A percentile compares a stretch with the other conserved stretches of the same genome.
These are phyloP conservation scores for Mechanitis messenoides DNA, from an alignment of 2,888 invertebrate species.

Conservation along the genomic window DNA sequence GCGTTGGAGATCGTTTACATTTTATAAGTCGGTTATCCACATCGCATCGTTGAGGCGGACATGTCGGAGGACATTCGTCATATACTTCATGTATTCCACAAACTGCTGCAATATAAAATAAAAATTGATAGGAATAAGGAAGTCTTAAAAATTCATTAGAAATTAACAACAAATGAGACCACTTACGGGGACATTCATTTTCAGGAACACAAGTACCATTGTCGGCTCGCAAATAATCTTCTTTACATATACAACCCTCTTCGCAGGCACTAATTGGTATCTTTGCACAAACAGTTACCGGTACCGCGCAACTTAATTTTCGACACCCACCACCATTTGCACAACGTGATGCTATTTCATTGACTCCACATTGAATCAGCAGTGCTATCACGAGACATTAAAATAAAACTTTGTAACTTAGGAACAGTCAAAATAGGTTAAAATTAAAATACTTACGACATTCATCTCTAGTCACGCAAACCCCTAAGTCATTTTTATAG, in stretches of 20 bases:
- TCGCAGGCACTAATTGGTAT: conserved; percentile 18
- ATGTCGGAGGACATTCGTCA: conserved; percentile 8
- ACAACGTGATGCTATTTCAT: conserved; percentile 3
- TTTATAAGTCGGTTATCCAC: conserved; percentile 4
- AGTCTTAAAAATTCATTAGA: too few relatives aligned
- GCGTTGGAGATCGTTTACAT: conserved; percentile 3
- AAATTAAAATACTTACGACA: conserved; percentile 10
- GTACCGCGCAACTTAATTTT: not conserved
- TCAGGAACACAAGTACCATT: conserved; percentile 31
- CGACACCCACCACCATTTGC: not conserved
- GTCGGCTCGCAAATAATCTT: conserved; percentile 27
- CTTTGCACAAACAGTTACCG: not conserved
- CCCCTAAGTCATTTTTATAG: conserved; percentile 9
- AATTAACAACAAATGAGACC: conserved; percentile 6
- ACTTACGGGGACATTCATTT: conserved; percentile 36
- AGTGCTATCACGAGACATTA: not conserved
- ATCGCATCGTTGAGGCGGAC: conserved; percentile 11
- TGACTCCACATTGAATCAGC: not conserved
- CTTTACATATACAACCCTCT: conserved; percentile 33
- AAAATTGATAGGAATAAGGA: not conserved
- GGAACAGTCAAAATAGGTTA: too few relatives aligned
- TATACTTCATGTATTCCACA: conserved; percentile 10
- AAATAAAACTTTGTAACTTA: not conserved
- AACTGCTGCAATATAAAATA: not conserved
- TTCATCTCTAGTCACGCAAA: conserved; percentile 10